phyloP scores from a whole-genome alignment of 2,113 vertebrate genomes.

The Heterocephalus glaber region DNA sequence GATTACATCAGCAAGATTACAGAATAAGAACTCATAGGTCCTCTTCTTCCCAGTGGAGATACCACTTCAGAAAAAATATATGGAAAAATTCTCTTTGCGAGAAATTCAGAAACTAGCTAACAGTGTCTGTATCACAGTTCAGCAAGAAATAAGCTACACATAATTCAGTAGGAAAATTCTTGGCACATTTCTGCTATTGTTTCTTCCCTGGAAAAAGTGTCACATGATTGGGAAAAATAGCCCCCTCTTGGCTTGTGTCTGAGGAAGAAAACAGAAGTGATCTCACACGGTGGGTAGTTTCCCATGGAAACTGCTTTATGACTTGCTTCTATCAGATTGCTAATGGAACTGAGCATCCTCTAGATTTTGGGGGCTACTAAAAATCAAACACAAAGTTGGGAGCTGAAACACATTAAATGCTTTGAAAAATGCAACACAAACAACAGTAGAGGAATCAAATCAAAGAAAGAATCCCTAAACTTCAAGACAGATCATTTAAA shows the following conservation, averaged over 20 bases:
- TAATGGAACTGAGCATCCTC: not conserved
- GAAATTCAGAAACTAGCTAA: slow-evolving; percentile 21
- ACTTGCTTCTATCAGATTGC: not conserved
- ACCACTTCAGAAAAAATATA: not conserved
- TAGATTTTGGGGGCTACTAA: not conserved
- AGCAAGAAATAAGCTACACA: not conserved
- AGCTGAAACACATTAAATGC: not conserved
- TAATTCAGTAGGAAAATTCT: not conserved
- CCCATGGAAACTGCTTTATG: not conserved
- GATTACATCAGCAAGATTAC: not conserved
- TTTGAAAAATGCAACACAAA: not conserved
- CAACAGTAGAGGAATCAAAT: not conserved
- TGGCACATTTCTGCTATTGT: not conserved
- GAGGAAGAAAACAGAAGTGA: not conserved
- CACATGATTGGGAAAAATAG: not conserved
- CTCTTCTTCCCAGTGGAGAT: not conserved
- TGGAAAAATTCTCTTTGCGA: not conserved
- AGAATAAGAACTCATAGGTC: not conserved
- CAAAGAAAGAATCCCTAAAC: not conserved
- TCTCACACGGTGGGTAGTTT: not conserved
- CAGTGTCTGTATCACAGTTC: not conserved
- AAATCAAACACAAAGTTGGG: not conserved
- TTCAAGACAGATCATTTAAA: not conserved
- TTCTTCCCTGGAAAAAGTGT: too few species aligned
- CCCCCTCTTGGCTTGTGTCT: not conserved